These are phyloP conservation scores for Catalaphyllia jardinei DNA, from an alignment of 64 coral and sea anemone species.

Conservation along the genomic window DNA sequence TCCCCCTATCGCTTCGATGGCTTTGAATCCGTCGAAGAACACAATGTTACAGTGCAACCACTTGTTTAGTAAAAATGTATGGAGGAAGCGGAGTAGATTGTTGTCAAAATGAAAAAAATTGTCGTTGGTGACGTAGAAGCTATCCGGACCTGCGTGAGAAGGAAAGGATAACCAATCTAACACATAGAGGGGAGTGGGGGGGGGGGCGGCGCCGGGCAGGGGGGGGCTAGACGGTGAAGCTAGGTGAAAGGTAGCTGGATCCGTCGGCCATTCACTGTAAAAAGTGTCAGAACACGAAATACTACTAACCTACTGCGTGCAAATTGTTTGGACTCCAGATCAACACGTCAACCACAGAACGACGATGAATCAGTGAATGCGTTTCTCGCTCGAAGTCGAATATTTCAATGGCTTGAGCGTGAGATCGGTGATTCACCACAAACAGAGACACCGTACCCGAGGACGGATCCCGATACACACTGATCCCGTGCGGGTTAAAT, in stretches of 20 bases:
- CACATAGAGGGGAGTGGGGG: neutral
- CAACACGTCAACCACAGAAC: constrained; percentile 49
- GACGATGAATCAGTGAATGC: constrained; percentile 43
- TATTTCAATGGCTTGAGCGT: constrained; percentile 66
- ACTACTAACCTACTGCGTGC: constrained; percentile 46
- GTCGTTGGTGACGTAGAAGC: constrained; percentile 92
- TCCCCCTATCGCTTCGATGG: constrained; percentile 32
- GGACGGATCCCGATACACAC: constrained; percentile 50
- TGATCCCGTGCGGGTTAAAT: constrained; percentile 84
- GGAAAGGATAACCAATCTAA: neutral
- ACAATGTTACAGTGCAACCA: constrained; percentile 41
- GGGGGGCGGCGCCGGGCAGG: too few species aligned
- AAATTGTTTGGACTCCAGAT: constrained; percentile 68
- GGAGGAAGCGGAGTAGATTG: constrained; percentile 4
- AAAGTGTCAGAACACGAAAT: neutral
- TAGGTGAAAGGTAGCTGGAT: too few species aligned
- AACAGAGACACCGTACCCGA: constrained; percentile 60
- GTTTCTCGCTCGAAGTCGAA: constrained; percentile 71
- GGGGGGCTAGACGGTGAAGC: too few species aligned
- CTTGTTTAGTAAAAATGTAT: constrained; percentile 25
- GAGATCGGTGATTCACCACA: constrained; percentile 71
- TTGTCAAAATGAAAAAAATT: constrained; percentile 61
- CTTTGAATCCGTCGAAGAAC: constrained; percentile 63
- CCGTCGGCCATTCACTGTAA: too few species aligned
- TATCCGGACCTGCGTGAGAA: constrained; percentile 63